phyloP scores from a whole-genome alignment of 2,888 invertebrate species.

The Exocentrus adspersus region DNA sequence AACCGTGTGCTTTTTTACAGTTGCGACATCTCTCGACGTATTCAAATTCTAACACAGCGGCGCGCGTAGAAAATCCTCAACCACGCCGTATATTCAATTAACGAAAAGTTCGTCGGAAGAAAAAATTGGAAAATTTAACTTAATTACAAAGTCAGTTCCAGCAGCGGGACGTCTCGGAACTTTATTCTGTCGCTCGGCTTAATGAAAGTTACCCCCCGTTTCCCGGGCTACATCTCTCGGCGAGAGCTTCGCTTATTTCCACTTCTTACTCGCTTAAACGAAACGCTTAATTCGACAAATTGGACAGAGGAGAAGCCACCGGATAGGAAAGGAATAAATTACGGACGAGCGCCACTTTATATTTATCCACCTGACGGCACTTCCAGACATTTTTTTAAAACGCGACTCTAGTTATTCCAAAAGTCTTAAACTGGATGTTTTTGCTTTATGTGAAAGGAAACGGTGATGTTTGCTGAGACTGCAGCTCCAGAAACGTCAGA shows the following conservation, averaged over 20 bases:
- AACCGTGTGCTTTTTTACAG: too few relatives aligned
- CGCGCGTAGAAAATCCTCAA: too few relatives aligned
- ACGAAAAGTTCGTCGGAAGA: constrained; percentile 13
- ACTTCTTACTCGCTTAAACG: constrained; percentile 6
- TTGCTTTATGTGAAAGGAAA: too few relatives aligned
- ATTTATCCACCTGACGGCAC: background rate
- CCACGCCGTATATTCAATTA: background rate
- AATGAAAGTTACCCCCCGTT: constrained; percentile 27
- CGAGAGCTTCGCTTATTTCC: constrained; percentile 11
- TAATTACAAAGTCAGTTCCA: constrained; percentile 22
- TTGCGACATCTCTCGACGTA: too few relatives aligned
- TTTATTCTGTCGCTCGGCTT: constrained; percentile 22
- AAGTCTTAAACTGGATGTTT: too few relatives aligned
- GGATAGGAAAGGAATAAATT: background rate
- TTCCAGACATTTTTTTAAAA: too few relatives aligned
- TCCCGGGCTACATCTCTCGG: constrained; percentile 4
- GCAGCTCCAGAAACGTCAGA: too few relatives aligned
- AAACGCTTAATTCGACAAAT: constrained; percentile 20
- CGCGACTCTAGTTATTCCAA: background rate
- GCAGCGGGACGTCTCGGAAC: constrained; percentile 12
- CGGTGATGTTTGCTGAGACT: too few relatives aligned
- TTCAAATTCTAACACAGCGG: too few relatives aligned
- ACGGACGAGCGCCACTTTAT: background rate
- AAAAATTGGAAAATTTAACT: constrained; percentile 20
- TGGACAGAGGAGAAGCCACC: background rate